Base-by-base conservation (phyloP, 2,113 vertebrate species). In the Entomyzon cyanotis region DNA sequence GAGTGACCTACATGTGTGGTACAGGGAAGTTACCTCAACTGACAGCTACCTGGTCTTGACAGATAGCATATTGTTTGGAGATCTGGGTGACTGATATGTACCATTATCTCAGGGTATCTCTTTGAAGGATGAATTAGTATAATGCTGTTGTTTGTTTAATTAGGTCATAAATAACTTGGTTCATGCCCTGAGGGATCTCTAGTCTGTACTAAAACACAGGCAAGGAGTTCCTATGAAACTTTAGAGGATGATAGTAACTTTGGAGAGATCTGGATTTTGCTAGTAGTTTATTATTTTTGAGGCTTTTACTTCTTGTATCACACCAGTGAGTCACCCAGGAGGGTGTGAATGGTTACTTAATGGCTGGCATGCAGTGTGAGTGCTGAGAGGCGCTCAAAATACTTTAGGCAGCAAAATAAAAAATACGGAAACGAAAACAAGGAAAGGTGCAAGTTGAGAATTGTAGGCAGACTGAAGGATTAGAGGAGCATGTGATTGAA, bases 91-190 rank as follows among this genome's bases (percentile, higher is more conserved):
- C 33, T 46, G 68, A 84, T 84, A 67, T 3, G 20, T 52, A 58
- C 46, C 25, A 5, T 80, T 94, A 91, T 93, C 75, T 96, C 55
- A 86, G 73, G 63, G 21, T 86, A 86, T 89, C 85, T 95, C 50
- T 94, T 93, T 94, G 87, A 92, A 92, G 80, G 79, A 49, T 89
- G 47, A 93, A 59, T 87, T 92, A 94, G 59, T 87, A 9, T 90
- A 90, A 47, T 77, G 73, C 69, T 4, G 12, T 86, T 96, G 90
- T 63, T 93, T 89, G 78, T 71, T 94, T 80, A 93, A 94, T 92
- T 96, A 78, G 63, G 30, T 94, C 73, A 68, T 96, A 93, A 95
- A 90, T 95, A 85, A 90, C 47, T 68, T 71, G 39, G 23, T 46
- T 95, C 42, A 79, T 91, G 50, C 78, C 96, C 42, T 55, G 42